These are phyloP conservation scores for Dichetophora obliterata DNA, from an alignment of 2,888 invertebrate genomes.

Conservation along the genomic window DNA sequence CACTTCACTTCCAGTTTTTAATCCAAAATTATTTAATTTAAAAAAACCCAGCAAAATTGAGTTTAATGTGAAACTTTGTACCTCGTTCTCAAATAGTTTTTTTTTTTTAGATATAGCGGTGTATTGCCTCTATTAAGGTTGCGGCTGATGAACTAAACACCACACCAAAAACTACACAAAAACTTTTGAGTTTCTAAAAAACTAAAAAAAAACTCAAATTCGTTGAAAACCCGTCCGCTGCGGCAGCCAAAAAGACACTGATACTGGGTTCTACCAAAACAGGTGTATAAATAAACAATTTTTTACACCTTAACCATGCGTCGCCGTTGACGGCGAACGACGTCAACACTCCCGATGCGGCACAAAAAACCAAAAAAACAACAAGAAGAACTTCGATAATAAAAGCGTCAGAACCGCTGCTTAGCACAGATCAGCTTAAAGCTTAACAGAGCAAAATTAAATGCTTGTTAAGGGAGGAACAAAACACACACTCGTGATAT, in stretches of 20 bases:
- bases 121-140: background rate
- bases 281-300: slow-evolving; percentile 65
- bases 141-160: background rate
- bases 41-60: no score
- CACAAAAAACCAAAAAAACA: background rate
- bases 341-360: background rate
- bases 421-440: background rate
- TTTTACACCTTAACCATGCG: slow-evolving; percentile 16
- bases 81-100: background rate
- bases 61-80: background rate
- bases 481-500: background rate
- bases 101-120: background rate
- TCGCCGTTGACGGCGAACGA: background rate
- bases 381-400: slow-evolving; percentile 1
- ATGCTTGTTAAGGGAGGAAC: slow-evolving; percentile 6
- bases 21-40: no score
- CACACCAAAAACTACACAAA: background rate
- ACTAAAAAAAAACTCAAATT: background rate
- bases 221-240: slow-evolving; percentile 50
- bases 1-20: no score
- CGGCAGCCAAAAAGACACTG: slow-evolving; percentile 65
- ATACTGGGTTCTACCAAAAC: slow-evolving; percentile 60
- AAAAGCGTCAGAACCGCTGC: background rate
- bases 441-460: background rate
- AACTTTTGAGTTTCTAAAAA: background rate